Evolutionary conservation across 2,888 invertebrate species (phyloP), one percentile per base, ranked within the genome.

Genomic region (Vanessa cardui): DNA sequence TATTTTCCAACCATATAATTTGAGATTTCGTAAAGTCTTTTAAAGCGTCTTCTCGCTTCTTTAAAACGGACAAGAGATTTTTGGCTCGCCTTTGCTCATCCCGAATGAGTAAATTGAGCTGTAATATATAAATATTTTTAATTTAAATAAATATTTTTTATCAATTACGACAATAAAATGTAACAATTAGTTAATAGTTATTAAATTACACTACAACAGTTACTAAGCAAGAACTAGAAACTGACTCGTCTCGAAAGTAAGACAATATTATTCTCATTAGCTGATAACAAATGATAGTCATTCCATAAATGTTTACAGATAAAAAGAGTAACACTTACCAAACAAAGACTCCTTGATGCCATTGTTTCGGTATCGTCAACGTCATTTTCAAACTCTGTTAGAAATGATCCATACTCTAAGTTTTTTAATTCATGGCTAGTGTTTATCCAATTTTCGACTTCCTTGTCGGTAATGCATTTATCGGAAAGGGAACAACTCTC

Each of bases 21-120:
- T 92, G 92, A 31, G 92, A 92, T 77, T 92, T 92, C 0, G 92
- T 91, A 65, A 90, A 92, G 74, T 92, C 89, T 71, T 91, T 92
- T 8, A 92, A 76, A 7, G 92, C 92, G 81, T 92, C 91, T 78
- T 92, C 92, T 73, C 92, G 84, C 88, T 90, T 89, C 78, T 92
- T 92, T 66, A 92, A 77, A 49, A 92, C 90, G 74, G 89, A 87
- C 63, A 92, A 81, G 65, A 92, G 84, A 77, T 92, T 89, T 75
- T 88, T 89, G 50, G 92, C 92, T 86, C 92, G 82, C 73, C 90
- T 83, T 80, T 91, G 92, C 84, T 92, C 92, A 90, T 92, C 89
- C 67, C 89, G 89, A 73, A 92, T 92, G 86, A 92, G 91, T 82
- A 90, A 83, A 81, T 92, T 91, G 80, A 92, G 91, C 92, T 92